These are phyloP conservation scores for Rhimphoctona megacephalus DNA, from an alignment of 2,888 invertebrate species.

Conservation along the genomic window DNA sequence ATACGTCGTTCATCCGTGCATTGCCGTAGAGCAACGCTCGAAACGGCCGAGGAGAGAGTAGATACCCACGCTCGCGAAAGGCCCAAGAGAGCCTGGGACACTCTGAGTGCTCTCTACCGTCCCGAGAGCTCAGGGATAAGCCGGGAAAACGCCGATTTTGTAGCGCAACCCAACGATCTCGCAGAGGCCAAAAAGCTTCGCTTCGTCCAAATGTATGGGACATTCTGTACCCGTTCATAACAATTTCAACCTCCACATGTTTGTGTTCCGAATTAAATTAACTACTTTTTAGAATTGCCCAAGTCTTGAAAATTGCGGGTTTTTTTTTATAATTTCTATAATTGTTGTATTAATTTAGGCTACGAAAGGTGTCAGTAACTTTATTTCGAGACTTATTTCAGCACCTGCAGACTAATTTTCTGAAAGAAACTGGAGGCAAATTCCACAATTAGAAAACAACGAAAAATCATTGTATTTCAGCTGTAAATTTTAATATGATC, in stretches of 20 bases:
- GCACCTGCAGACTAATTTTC: too few relatives aligned
- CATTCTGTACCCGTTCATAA: neutral
- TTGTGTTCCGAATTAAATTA: neutral
- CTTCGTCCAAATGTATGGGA: slow-evolving; percentile 1
- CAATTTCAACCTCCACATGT: neutral
- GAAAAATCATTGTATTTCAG: too few relatives aligned
- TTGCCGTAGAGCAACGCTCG: slow-evolving; percentile 20
- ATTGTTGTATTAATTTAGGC: neutral
- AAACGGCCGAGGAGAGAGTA: slow-evolving; percentile 53
- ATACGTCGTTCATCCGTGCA: slow-evolving; percentile 23
- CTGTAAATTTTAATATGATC: too few relatives aligned
- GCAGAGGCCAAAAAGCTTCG: slow-evolving; percentile 40
- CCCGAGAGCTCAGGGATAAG: slow-evolving; percentile 71
- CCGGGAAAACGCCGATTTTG: slow-evolving; percentile 75
- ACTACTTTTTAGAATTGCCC: too few relatives aligned
- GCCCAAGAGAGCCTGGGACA: slow-evolving; percentile 47
- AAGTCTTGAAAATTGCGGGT: too few relatives aligned
- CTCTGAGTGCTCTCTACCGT: slow-evolving; percentile 67
- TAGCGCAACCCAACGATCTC: slow-evolving; percentile 57
- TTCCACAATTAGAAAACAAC: too few relatives aligned
- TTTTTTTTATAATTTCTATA: neutral
- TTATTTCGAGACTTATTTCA: too few relatives aligned
- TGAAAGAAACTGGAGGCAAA: too few relatives aligned
- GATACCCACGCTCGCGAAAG: slow-evolving; percentile 48
- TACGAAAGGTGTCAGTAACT: too few relatives aligned